Evolutionary conservation across 2,888 invertebrate species (phyloP).

Genomic region (Apodemia duryi): DNA sequence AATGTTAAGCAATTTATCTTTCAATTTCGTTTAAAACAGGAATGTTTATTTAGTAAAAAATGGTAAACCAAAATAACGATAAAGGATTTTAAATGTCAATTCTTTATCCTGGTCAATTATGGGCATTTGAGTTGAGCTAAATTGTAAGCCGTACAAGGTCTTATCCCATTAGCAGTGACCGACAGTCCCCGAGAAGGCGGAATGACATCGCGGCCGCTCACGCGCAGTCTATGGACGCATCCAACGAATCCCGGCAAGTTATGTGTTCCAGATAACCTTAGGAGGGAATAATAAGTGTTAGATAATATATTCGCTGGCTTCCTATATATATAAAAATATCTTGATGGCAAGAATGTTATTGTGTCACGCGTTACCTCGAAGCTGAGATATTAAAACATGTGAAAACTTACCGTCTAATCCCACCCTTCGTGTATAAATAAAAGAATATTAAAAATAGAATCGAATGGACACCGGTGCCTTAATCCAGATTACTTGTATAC

Average conservation of each 20-base stretch:
- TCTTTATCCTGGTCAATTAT: slow-evolving; percentile 29
- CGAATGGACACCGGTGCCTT: too few species aligned
- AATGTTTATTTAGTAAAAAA: not conserved
- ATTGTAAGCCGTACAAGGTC: slow-evolving; percentile 65
- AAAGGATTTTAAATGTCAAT: not conserved
- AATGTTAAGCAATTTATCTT: too few species aligned
- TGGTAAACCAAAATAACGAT: not conserved
- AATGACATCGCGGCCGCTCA: slow-evolving; percentile 80
- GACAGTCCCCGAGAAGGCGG: slow-evolving; percentile 75
- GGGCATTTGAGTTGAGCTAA: slow-evolving; percentile 62
- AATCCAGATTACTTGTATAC: too few species aligned
- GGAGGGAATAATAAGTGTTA: not conserved
- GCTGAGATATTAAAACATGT: too few species aligned
- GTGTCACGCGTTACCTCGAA: too few species aligned
- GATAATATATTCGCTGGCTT: not conserved
- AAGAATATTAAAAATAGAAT: too few species aligned
- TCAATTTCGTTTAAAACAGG: too few species aligned
- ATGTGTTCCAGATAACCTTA: slow-evolving; percentile 86
- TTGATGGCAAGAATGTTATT: too few species aligned
- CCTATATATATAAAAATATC: too few species aligned
- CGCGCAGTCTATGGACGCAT: slow-evolving; percentile 87
- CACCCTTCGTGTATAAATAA: too few species aligned
- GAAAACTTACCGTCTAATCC: too few species aligned
- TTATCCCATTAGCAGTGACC: slow-evolving; percentile 53
- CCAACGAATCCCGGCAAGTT: slow-evolving; percentile 88